Base-by-base conservation (phyloP, 1,140 invertebrate genomes). In the Wasmannia auropunctata region DNA sequence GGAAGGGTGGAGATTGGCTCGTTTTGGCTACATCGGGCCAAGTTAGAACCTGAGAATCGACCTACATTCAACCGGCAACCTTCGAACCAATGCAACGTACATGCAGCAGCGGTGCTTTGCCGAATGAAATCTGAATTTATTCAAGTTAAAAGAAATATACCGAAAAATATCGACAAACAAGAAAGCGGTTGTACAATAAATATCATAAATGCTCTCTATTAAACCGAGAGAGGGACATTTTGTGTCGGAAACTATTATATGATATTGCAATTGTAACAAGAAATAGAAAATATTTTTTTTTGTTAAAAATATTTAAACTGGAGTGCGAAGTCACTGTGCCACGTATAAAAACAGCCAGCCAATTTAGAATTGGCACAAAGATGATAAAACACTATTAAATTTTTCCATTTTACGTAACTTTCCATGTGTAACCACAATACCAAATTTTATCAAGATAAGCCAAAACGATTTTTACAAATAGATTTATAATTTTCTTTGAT, bases 31-130 rank as follows among this genome's bases (percentile, higher is more conserved):
- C 51, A 70, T 7, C 79, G 74, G 87, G 90, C 70, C 92, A 88
- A 87, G 90, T 88, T 92, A 74, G 67, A 92, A 87, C 56, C 86
- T 88, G 77, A 88, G 76, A 89, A 92, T 91, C 87, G 90, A 92
- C 90, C 91, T 91, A 92, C 76, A 88, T 92, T 63, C 65, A 34
- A n/a, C 16, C 16, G 16, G 43, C 60, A 90, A 89, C 88, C 90
- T 92, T 90, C 87, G 58, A 86, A 79, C 75, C 54, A 22, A 28
- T 10, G 74, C 28, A 67, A 16, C 34, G 22, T 22, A 31, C 69
- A n/a, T n/a, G n/a, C n/a, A n/a, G n/a, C n/a, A 60, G 51, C 22
- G 34, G 34, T 76, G 37, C 62, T 65, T 89, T 58, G 62, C 22
- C 14, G 6, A 46, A 34, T 0, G 8, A 22, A 79, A 54, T 63